A percentile compares a stretch with the other conserved stretches of the same genome.
phyloP scores from a whole-genome alignment of 2,113 vertebrate species.

The Siniperca knerii region DNA sequence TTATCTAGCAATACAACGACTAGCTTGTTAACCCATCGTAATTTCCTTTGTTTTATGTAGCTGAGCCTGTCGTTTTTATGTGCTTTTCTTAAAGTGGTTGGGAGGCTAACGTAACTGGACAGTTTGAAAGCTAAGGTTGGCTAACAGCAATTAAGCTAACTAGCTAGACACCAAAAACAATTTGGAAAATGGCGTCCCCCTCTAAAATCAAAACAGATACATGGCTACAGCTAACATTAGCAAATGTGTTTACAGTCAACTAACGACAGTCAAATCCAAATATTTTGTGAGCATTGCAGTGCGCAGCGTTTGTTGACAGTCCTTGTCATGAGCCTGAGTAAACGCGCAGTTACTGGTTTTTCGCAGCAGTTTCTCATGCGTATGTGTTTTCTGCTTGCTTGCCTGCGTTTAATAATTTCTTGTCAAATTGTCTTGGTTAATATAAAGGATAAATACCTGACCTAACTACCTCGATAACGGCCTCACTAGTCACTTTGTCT shows the following conservation, averaged over 20 bases:
- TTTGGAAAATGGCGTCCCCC: constrained; percentile 54
- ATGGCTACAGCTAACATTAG: background rate
- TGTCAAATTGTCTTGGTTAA: background rate
- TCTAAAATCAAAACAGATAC: constrained; percentile 19
- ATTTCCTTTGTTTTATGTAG: background rate
- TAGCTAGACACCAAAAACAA: constrained; percentile 53
- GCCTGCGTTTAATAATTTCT: background rate
- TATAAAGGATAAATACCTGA: too few relatives aligned
- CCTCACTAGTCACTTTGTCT: background rate
- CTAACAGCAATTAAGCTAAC: constrained; percentile 34
- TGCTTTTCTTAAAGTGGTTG: background rate
- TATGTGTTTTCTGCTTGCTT: background rate
- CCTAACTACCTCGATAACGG: background rate
- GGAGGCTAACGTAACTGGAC: background rate
- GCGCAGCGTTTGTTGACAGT: constrained; percentile 45
- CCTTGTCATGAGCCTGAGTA: background rate
- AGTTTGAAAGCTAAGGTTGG: background rate
- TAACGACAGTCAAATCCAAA: background rate
- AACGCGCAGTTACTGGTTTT: constrained; percentile 1
- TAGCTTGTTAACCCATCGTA: too few relatives aligned
- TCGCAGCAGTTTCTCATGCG: background rate
- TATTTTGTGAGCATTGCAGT: background rate
- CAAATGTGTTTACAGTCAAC: constrained; percentile 44
- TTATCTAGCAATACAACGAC: fast-evolving
- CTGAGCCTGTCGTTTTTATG: background rate